Evolutionary conservation across 2,888 invertebrate genomes (phyloP).

Genomic region (Brenthis ino): DNA sequence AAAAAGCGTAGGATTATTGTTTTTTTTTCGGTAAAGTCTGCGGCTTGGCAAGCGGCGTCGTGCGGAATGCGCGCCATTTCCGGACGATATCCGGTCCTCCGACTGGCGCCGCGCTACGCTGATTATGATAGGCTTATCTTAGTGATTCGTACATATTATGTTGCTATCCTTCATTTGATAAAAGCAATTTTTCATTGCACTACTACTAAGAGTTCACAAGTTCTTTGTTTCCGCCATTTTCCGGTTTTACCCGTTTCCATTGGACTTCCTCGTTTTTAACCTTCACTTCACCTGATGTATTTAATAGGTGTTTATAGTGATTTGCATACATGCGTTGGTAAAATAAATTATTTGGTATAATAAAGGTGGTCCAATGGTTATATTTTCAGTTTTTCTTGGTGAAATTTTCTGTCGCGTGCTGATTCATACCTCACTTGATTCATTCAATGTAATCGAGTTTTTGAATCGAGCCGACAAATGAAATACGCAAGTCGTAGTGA

Average conservation of each 20-base stretch:
- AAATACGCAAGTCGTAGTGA: slow-evolving; percentile 76
- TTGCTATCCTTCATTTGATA: slow-evolving; percentile 11
- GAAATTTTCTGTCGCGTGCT: slow-evolving; percentile 65
- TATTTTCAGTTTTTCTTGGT: slow-evolving; percentile 32
- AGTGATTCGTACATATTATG: slow-evolving; percentile 34
- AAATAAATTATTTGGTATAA: slow-evolving; percentile 20
- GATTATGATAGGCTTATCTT: slow-evolving; percentile 62
- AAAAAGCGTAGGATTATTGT: slow-evolving; percentile 35
- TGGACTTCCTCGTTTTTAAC: slow-evolving; percentile 52
- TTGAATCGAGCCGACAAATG: slow-evolving; percentile 78
- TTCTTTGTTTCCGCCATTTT: slow-evolving; percentile 47
- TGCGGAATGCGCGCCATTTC: slow-evolving; percentile 79
- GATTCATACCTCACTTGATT: slow-evolving; percentile 77
- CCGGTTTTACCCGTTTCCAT: slow-evolving; percentile 56
- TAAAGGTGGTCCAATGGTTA: slow-evolving; percentile 5
- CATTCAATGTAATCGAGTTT: slow-evolving; percentile 79
- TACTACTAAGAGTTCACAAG: background rate
- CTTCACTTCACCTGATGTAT: slow-evolving; percentile 44
- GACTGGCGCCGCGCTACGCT: slow-evolving; percentile 56
- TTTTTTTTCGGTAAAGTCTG: slow-evolving; percentile 41
- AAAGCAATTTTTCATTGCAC: background rate
- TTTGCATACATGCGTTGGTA: slow-evolving; percentile 10
- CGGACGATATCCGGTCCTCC: slow-evolving; percentile 77
- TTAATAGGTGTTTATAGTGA: background rate
- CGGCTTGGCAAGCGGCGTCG: slow-evolving; percentile 56